Evolutionary conservation across 2,888 invertebrate species (phyloP), one percentile per base, ranked within the genome.

Genomic region (Galerucella pusilla): DNA sequence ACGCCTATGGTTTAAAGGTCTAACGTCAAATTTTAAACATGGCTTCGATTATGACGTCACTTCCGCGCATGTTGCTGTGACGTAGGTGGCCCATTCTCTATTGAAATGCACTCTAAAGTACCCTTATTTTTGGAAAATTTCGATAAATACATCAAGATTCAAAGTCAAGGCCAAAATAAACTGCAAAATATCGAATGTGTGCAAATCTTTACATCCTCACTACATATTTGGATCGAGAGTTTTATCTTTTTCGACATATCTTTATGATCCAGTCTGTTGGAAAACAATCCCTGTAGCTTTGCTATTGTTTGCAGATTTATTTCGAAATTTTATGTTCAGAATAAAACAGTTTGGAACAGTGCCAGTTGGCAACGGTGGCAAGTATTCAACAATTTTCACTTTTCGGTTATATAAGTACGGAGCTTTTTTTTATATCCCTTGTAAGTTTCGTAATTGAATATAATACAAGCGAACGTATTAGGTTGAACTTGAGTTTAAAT

Each of bases 271-370:
- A 20, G 20, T 57, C 63, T 57, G 52, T 42, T 20, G 46, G 45
- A 68, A 68, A 59, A 59, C 46, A 68, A 59, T 68, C 54, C 57
- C n/a, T 42, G 57, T 42, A 68, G 42, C 54, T 42, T 16, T 60
- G 16, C 60, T 61, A 69, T 61, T 69, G 69, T 69, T 69, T 69
- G 69, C 49, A 28, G 25, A 61, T 69, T 65, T 69, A 69, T 69
- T 69, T 61, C 61, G 69, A 69, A 69, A 69, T 61, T 61, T 65
- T 49, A 61, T 25, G 61, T 69, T 61, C 35, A 45, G 49, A 61
- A 69, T 69, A 69, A 69, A 69, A 54, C 45, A 57, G 68, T 10
- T 61, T 69, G 69, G 69, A 69, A 7, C 20, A n/a, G n/a, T 61
- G 69, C 69, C 69, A 69, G 5, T 69, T 69, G 69, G 69, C 69